phyloP scores from a whole-genome alignment of 2,113 vertebrate species.

The Bothrops jararaca region DNA sequence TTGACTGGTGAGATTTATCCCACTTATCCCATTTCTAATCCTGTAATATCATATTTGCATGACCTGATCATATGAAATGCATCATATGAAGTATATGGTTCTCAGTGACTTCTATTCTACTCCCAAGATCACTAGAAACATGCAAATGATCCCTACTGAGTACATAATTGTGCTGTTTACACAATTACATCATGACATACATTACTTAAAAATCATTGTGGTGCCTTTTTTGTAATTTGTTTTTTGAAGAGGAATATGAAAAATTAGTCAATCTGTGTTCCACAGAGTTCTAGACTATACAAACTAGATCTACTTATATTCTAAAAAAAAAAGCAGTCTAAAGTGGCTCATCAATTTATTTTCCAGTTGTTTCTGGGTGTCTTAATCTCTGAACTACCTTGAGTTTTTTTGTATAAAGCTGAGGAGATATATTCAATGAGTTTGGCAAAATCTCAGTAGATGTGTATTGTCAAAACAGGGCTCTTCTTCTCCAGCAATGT shows the following conservation, averaged over 20 bases:
- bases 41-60: neutral
- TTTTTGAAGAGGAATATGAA: neutral
- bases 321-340: neutral
- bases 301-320: neutral
- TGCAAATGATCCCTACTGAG: neutral
- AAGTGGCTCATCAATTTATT: neutral
- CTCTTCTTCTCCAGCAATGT: neutral
- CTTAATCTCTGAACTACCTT: neutral
- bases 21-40: neutral
- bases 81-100: neutral
- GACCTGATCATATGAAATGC: neutral
- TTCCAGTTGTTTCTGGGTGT: neutral
- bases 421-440: neutral
- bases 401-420: neutral
- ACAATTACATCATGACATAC: neutral
- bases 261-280: neutral
- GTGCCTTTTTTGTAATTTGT: neutral
- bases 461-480: neutral
- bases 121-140: neutral
- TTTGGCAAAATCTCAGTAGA: neutral
- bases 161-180: neutral
- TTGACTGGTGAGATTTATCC: neutral
- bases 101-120: neutral
- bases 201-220: neutral
- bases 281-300: neutral